A percentile compares a stretch with the other conserved stretches of the same genome.
Conservation (phyloP, 1,140 invertebrate species). For the Calephelis nemesis region DNA sequence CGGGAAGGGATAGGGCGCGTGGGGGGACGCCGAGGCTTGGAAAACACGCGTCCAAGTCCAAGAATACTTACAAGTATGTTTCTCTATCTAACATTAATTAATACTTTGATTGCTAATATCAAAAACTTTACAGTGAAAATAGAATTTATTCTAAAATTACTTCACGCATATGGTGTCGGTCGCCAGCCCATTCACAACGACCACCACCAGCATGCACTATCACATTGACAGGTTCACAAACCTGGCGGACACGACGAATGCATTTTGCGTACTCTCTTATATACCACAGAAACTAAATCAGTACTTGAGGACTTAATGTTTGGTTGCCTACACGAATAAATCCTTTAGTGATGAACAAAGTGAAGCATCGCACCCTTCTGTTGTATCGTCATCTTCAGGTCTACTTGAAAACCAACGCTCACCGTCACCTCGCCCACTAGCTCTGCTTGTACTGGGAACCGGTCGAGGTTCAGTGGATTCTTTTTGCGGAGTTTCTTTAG, state of each 20-base stretch:
- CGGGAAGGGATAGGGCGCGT: constrained; percentile 53
- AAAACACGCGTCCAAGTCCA: constrained; percentile 64
- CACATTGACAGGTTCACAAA: constrained; percentile 76
- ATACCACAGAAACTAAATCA: constrained; percentile 50
- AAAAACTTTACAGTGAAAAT: constrained; percentile 78
- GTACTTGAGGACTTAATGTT: constrained; percentile 56
- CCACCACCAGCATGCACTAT: constrained; percentile 67
- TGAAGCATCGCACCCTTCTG: constrained; percentile 85
- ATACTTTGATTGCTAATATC: constrained; percentile 73
- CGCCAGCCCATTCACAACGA: constrained; percentile 62
- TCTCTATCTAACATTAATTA: constrained; percentile 75
- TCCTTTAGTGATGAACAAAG: constrained; percentile 90
- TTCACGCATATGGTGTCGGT: constrained; percentile 59
- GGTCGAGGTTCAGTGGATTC: constrained; percentile 48
- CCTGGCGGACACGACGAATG: constrained; percentile 31
- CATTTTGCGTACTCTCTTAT: constrained; percentile 34
- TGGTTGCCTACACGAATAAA: constrained; percentile 83
- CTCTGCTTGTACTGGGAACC: constrained; percentile 53
- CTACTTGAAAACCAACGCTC: constrained; percentile 77
- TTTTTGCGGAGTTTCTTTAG: constrained; percentile 47
- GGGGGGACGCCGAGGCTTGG: constrained; percentile 55
- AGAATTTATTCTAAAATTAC: constrained; percentile 78
- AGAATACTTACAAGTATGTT: constrained; percentile 63
- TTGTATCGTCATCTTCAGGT: constrained; percentile 80
- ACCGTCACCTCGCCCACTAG: constrained; percentile 37